phyloP scores from a whole-genome alignment of 2,888 invertebrate species.

The Catocala nupta region DNA sequence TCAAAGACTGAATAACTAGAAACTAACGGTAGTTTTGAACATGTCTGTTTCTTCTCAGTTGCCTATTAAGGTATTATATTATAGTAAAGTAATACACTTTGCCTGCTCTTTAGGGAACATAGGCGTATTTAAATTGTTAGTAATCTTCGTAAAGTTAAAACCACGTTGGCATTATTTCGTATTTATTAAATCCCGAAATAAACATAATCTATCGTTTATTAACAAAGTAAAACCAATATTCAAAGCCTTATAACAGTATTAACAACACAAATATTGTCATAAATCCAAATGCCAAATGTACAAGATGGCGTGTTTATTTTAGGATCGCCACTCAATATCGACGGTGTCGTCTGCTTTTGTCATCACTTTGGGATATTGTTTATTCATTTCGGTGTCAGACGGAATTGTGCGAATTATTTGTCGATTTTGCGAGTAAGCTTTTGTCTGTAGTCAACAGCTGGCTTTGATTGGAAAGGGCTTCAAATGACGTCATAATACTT shows the following conservation, averaged over 20 bases:
- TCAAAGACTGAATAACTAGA: too few species aligned
- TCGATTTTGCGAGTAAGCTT: background rate
- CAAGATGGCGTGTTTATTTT: background rate
- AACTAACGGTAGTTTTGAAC: too few species aligned
- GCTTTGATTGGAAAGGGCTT: background rate
- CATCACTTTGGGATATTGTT: slow-evolving; percentile 11
- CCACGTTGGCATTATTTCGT: too few species aligned
- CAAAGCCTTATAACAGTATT: background rate
- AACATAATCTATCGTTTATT: too few species aligned
- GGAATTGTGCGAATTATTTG: background rate
- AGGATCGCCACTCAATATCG: slow-evolving; percentile 2
- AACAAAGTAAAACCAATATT: background rate
- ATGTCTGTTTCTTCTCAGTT: too few species aligned
- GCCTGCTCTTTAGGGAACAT: too few species aligned
- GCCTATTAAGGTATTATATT: too few species aligned
- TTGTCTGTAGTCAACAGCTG: background rate
- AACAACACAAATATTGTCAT: slow-evolving; percentile 3
- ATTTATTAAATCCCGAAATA: too few species aligned
- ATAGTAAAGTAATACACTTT: too few species aligned
- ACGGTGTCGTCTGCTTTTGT: slow-evolving; percentile 9
- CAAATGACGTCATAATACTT: background rate
- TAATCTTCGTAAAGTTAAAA: too few species aligned
- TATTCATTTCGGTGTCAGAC: background rate
- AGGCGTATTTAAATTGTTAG: too few species aligned
- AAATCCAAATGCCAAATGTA: background rate